Evolutionary conservation across 2,888 invertebrate species (phyloP).

Genomic region (Barypeithes pellucidus): DNA sequence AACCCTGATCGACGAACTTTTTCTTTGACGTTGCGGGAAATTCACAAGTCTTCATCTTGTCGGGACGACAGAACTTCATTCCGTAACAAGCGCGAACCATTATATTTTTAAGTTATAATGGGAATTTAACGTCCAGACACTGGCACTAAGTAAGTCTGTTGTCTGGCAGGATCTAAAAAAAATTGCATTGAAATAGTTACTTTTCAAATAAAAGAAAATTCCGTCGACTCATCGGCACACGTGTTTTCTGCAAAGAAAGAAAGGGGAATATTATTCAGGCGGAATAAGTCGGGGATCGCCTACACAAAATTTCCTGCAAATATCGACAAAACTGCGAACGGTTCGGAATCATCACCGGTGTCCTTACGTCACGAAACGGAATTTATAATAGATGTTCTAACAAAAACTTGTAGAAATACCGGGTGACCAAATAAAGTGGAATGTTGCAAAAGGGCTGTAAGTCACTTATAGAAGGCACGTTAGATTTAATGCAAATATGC

Average conservation of each 20-base stretch:
- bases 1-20: not conserved
- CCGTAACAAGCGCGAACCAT: constrained; percentile 12
- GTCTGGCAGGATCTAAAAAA: not conserved
- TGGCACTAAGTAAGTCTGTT: not conserved
- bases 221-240: not conserved
- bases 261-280: constrained; percentile 8
- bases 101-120: not conserved
- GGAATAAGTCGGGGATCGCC: not conserved
- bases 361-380: not conserved
- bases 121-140: not conserved
- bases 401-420: not conserved
- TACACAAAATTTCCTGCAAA: constrained; percentile 11
- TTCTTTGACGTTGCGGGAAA: not conserved
- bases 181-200: not conserved
- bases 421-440: too few relatives aligned
- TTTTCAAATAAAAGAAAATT: not conserved
- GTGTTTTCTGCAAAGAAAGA: not conserved
- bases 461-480: too few relatives aligned
- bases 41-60: not conserved
- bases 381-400: constrained; percentile 1
- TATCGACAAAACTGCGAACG: constrained; percentile 10
- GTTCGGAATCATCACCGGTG: constrained; percentile 4
- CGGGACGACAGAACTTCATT: constrained; percentile 1
- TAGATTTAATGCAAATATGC: too few relatives aligned
- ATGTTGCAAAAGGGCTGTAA: too few relatives aligned